A percentile compares a stretch with the other conserved stretches of the same genome.
These are phyloP conservation scores for Xanthia icteritia DNA, from an alignment of 2,888 invertebrate species.

Conservation along the genomic window DNA sequence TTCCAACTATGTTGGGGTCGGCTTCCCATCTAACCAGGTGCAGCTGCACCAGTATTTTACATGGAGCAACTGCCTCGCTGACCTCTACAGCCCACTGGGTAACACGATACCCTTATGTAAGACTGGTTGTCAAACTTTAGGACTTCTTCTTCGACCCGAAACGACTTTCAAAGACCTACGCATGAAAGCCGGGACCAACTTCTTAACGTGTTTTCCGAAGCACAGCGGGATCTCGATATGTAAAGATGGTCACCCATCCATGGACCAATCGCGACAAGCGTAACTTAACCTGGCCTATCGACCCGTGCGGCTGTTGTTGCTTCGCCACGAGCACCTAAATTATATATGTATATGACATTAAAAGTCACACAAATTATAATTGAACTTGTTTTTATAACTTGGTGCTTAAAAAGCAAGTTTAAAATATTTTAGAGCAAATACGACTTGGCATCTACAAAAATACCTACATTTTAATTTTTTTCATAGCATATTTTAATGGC, in stretches of 20 bases:
- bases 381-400: not conserved
- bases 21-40: not conserved
- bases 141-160: no score
- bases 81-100: not conserved
- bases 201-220: no score
- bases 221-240: no score
- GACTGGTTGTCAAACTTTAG: no score
- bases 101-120: no score
- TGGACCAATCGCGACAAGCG: not conserved
- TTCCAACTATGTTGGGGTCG: not conserved
- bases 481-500: conserved; percentile 1
- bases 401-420: not conserved
- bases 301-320: no score
- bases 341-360: not conserved
- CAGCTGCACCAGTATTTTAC: not conserved
- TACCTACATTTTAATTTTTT: conserved; percentile 3
- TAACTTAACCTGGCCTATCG: not conserved
- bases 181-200: no score
- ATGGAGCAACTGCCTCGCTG: not conserved
- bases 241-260: not conserved
- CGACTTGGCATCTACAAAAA: not conserved
- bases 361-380: not conserved
- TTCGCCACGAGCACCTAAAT: not conserved
- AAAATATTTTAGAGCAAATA: not conserved
- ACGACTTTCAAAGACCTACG: no score